phyloP scores from a whole-genome alignment of 2,113 vertebrate genomes.

The Hydrochoerus hydrochaeris region DNA sequence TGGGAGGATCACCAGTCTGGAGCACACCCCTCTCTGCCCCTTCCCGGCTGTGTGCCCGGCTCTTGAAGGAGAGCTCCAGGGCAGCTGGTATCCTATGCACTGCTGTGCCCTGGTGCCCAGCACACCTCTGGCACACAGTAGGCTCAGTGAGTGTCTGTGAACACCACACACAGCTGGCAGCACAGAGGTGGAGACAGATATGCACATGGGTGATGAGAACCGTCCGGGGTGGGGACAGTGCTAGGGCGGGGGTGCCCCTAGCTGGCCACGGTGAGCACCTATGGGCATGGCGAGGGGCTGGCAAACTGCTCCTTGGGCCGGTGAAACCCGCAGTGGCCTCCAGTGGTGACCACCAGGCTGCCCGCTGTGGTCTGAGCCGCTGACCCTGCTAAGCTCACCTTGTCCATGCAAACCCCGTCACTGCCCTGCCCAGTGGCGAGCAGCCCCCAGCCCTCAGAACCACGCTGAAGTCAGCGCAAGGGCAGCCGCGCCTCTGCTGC shows the following conservation, averaged over 20 bases:
- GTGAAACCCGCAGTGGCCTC: accelerated
- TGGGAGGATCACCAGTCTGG: not conserved
- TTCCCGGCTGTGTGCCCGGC: not conserved
- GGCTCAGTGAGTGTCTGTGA: not conserved
- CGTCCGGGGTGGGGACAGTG: accelerated
- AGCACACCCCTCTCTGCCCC: not conserved
- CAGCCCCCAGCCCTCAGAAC: not conserved
- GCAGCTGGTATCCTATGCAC: not conserved
- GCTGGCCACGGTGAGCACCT: not conserved
- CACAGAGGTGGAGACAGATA: accelerated
- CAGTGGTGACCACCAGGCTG: not conserved
- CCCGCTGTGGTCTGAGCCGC: not conserved
- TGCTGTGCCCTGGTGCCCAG: too few relatives aligned
- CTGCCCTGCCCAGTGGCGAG: not conserved
- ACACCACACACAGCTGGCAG: not conserved
- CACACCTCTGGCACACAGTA: not conserved
- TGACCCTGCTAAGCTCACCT: not conserved
- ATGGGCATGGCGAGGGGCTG: not conserved
- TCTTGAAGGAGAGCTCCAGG: not conserved
- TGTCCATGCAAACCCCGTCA: not conserved
- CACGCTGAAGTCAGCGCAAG: conserved; percentile 50
- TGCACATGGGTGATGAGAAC: accelerated
- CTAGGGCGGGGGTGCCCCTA: not conserved
- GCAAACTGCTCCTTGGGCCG: not conserved
- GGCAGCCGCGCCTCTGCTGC: conserved; percentile 56